Conservation (phyloP, 2,797 vertebrate species). For the Tapirus indicus region DNA sequence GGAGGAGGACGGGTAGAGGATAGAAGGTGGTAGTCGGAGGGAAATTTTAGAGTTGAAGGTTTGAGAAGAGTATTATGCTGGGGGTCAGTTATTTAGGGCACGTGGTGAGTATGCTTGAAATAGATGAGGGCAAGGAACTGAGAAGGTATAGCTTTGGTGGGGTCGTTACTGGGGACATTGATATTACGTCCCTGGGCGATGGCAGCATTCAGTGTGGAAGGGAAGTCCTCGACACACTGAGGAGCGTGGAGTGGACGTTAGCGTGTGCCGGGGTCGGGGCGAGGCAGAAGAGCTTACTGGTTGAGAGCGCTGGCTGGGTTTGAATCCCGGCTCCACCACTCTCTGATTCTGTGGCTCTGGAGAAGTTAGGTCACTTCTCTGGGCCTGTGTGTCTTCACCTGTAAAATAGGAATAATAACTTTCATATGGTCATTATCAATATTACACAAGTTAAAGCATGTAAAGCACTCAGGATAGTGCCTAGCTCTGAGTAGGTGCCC, state of each 20-base stretch:
- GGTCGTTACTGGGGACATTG: background rate
- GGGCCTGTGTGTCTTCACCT: background rate
- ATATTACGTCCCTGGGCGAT: background rate
- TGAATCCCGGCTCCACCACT: background rate
- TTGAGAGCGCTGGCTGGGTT: background rate
- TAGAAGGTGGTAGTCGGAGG: background rate
- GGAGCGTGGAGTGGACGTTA: background rate
- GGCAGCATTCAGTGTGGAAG: background rate
- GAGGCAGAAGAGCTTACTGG: background rate
- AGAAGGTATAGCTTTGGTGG: background rate
- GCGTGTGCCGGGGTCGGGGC: background rate
- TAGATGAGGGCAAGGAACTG: background rate
- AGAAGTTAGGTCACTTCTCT: background rate
- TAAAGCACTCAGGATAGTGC: background rate
- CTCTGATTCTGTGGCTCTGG: background rate
- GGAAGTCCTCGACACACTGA: background rate
- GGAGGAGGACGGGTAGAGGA: background rate
- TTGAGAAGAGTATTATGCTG: background rate
- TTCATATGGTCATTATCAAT: background rate
- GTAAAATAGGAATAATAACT: background rate
- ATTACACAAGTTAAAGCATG: background rate
- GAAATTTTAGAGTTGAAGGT: background rate
- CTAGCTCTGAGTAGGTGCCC: background rate
- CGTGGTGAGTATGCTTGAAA: background rate
- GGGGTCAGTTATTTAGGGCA: background rate